A percentile compares a stretch with the other conserved stretches of the same genome.
phyloP scores from a whole-genome alignment of 2,113 vertebrate species.

The Cyanoramphus novaezelandiae region DNA sequence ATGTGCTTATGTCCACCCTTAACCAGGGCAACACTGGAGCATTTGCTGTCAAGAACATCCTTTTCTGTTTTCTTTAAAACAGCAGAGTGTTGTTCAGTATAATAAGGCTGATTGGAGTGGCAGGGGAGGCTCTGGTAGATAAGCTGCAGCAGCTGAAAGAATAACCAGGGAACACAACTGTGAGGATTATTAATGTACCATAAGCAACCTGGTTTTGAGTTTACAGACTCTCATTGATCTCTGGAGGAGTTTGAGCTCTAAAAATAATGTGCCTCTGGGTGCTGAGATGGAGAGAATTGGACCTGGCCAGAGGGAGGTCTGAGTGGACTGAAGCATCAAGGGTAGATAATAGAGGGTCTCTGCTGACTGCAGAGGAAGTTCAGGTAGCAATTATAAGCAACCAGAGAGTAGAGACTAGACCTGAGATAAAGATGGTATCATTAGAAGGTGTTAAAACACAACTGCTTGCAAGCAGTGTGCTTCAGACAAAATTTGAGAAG shows the following conservation, averaged over 20 bases:
- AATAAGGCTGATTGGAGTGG: not conserved
- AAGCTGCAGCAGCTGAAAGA: slow-evolving; percentile 36
- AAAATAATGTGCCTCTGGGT: slow-evolving; percentile 9
- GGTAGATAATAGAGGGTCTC: slow-evolving; percentile 30
- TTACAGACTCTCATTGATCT: slow-evolving; percentile 56
- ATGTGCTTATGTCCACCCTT: not conserved
- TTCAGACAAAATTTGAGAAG: not conserved
- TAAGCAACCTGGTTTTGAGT: slow-evolving; percentile 54
- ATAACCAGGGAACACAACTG: slow-evolving; percentile 19
- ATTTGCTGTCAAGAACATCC: not conserved
- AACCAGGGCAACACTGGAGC: not conserved
- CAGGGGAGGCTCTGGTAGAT: not conserved
- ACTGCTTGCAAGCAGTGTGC: not conserved
- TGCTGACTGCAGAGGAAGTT: not conserved
- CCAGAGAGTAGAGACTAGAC: not conserved
- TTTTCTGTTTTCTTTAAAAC: not conserved
- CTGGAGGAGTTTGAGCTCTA: slow-evolving; percentile 43
- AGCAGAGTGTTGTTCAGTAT: not conserved
- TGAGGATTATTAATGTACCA: slow-evolving; percentile 38
- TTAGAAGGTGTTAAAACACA: slow-evolving; percentile 18
- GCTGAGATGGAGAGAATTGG: not conserved
- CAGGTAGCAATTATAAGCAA: slow-evolving; percentile 26
- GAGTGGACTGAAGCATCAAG: not conserved
- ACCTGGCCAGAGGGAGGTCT: slow-evolving; percentile 12
- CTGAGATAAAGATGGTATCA: not conserved